These are phyloP conservation scores for Acanthisitta chloris DNA, from an alignment of 2,113 vertebrate species.

Conservation along the genomic window DNA sequence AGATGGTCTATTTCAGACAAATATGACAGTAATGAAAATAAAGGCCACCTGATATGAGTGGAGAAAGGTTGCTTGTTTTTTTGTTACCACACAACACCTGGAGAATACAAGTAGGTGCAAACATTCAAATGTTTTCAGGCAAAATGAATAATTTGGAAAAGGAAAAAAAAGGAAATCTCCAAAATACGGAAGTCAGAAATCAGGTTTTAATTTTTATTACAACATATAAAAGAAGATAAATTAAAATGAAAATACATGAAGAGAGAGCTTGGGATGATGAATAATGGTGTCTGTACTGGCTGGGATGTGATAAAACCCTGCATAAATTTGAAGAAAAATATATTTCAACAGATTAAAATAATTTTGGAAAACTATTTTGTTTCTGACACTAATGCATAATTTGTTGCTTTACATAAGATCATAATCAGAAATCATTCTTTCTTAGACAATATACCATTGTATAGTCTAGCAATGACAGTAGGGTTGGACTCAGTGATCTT, in stretches of 20 bases:
- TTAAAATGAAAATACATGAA: neutral
- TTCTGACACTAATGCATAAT: neutral
- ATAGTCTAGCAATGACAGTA: too few species aligned
- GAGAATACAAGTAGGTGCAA: neutral
- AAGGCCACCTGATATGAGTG: neutral
- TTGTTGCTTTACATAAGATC: neutral
- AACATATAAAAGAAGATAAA: neutral
- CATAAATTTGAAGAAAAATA: neutral
- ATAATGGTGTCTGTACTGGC: neutral
- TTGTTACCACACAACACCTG: neutral
- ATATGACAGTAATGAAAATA: neutral
- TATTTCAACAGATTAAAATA: neutral
- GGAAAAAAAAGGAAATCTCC: fast-evolving
- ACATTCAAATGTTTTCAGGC: neutral
- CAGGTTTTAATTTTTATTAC: neutral
- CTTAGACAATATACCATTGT: neutral
- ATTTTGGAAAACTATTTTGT: neutral
- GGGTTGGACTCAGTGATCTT: too few species aligned
- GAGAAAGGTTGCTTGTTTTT: neutral
- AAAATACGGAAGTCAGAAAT: neutral
- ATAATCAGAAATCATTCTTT: neutral
- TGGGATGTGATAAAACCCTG: neutral
- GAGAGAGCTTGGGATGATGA: neutral
- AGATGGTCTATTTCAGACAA: neutral
- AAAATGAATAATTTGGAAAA: neutral